Conservation (phyloP, 2,888 invertebrate genomes). For the Phasia obesa region DNA sequence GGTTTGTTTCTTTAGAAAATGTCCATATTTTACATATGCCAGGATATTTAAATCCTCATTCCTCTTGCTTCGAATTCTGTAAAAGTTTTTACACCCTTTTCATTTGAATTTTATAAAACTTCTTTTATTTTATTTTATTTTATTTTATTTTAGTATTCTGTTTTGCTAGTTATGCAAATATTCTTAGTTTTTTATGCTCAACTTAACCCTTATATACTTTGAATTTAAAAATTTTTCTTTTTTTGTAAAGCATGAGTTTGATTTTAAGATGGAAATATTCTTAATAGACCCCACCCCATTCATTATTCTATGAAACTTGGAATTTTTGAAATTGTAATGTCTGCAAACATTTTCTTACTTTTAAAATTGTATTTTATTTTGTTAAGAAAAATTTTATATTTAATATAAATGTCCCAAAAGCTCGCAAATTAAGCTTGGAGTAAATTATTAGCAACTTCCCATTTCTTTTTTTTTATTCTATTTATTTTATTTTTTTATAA, state of each 20-base stretch:
- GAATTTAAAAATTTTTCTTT: background rate
- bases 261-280: no score
- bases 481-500: no score
- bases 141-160: background rate
- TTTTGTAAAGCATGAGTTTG: background rate
- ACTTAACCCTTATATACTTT: background rate
- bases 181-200: constrained; percentile 20
- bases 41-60: constrained; percentile 1
- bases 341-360: no score
- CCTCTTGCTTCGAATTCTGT: background rate
- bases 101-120: constrained; percentile 1
- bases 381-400: no score
- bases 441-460: no score
- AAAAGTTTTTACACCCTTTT: constrained; percentile 14
- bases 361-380: no score
- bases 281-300: no score
- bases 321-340: no score
- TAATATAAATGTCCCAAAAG: no score
- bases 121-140: background rate
- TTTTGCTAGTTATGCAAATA: constrained; percentile 54
- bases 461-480: no score
- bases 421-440: no score
- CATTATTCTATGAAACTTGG: no score
- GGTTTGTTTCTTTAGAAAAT: constrained; percentile 58
- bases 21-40: constrained; percentile 40